A percentile compares a stretch with the other conserved stretches of the same genome.
Evolutionary conservation across 2,797 vertebrate genomes (phyloP).

Genomic region (Coccyzus lansbergi): DNA sequence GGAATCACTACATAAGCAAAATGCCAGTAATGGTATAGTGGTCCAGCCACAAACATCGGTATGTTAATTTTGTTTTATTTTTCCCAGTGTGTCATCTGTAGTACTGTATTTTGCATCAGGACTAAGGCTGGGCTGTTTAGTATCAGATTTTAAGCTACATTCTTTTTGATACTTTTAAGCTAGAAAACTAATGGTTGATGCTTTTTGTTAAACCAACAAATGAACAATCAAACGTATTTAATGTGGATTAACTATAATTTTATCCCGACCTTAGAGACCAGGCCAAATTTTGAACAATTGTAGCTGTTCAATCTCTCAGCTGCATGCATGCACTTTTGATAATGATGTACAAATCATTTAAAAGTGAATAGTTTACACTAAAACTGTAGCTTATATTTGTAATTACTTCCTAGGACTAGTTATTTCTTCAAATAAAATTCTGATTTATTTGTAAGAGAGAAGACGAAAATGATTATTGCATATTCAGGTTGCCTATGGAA

Average conservation of each 20-base stretch:
- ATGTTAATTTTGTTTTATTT: conserved; percentile 89
- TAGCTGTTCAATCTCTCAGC: conserved; percentile 1
- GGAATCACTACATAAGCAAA: conserved; percentile 92
- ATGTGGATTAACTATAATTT: neutral
- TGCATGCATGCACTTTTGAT: neutral
- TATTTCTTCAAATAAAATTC: neutral
- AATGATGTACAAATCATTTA: neutral
- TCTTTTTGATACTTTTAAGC: conserved; percentile 28
- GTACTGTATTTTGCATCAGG: conserved; percentile 59
- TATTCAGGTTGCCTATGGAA: neutral
- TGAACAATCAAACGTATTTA: neutral
- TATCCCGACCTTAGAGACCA: conserved; percentile 10
- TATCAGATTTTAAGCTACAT: conserved; percentile 53
- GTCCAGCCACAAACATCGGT: conserved; percentile 87
- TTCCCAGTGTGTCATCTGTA: conserved; percentile 72
- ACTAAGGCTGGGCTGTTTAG: conserved; percentile 41
- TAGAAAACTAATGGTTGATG: neutral
- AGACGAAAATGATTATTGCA: neutral
- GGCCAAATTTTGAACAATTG: conserved; percentile 28
- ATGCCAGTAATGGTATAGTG: conserved; percentile 88
- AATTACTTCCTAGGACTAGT: neutral
- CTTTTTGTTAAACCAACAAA: neutral
- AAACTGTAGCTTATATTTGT: neutral
- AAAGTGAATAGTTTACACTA: neutral
- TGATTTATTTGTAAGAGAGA: neutral